Conservation (phyloP, 2,888 invertebrate genomes). For the Torymus auratus region DNA sequence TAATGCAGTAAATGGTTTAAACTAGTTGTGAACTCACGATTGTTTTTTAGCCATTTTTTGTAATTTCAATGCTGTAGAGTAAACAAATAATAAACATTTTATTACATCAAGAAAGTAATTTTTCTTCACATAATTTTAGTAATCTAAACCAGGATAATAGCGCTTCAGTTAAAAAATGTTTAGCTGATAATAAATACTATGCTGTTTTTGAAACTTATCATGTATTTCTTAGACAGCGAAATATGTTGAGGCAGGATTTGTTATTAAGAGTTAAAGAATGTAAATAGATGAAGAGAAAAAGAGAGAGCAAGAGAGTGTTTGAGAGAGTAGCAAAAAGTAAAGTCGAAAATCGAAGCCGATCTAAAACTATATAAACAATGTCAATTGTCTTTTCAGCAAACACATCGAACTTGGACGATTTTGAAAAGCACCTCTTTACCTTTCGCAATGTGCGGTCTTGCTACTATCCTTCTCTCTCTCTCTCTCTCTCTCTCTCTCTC, state of each 20-base stretch:
- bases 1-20: background rate
- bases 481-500: conserved; percentile 51
- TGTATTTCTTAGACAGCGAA: background rate
- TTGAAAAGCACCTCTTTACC: conserved; percentile 60
- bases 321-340: background rate
- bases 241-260: background rate
- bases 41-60: no score
- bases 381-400: conserved; percentile 59
- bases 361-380: conserved; percentile 55
- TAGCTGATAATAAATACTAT: background rate
- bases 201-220: background rate
- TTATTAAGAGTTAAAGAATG: conserved; percentile 22
- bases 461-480: conserved; percentile 42
- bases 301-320: background rate
- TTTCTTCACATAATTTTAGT: no score
- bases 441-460: conserved; percentile 37
- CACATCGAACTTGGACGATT: conserved; percentile 58
- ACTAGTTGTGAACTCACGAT: no score
- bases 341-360: conserved; percentile 52
- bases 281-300: background rate
- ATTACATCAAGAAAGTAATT: no score
- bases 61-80: no score
- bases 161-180: background rate
- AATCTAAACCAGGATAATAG: no score
- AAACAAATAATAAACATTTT: no score